Conservation (phyloP, 2,888 invertebrate species). For the Pristionchus entomophagus region DNA sequence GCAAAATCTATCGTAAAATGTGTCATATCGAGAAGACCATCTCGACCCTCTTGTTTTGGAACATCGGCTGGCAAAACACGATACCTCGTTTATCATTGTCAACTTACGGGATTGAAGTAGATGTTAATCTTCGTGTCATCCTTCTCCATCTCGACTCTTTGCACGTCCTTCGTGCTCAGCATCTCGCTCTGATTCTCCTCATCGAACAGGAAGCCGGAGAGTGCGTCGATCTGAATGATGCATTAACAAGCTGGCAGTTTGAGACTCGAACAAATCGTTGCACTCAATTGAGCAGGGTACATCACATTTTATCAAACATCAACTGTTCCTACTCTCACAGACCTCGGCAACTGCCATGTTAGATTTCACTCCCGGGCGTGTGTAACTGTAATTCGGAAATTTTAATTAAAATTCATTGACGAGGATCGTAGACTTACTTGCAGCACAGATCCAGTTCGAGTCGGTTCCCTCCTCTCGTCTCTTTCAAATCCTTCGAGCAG, state of each 20-base stretch:
- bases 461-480: conserved; percentile 69
- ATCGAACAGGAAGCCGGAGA: conserved; percentile 68
- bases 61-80: too few relatives aligned
- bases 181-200: conserved; percentile 57
- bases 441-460: conserved; percentile 75
- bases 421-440: conserved; percentile 66
- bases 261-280: too few relatives aligned
- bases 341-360: conserved; percentile 78
- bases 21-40: too few relatives aligned
- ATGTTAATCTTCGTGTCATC: conserved; percentile 77
- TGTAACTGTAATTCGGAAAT: too few relatives aligned
- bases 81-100: too few relatives aligned
- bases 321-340: neutral
- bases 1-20: too few relatives aligned
- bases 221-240: conserved; percentile 58
- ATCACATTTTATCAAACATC: neutral
- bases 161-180: conserved; percentile 71
- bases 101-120: conserved; percentile 77
- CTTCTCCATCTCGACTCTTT: conserved; percentile 76
- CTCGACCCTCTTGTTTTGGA: too few relatives aligned
- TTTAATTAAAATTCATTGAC: neutral
- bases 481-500: conserved; percentile 71
- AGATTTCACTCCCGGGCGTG: conserved; percentile 65
- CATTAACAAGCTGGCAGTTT: too few relatives aligned
- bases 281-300: too few relatives aligned